Conservation (phyloP, 2,888 invertebrate species). For the Plebejus anna region DNA sequence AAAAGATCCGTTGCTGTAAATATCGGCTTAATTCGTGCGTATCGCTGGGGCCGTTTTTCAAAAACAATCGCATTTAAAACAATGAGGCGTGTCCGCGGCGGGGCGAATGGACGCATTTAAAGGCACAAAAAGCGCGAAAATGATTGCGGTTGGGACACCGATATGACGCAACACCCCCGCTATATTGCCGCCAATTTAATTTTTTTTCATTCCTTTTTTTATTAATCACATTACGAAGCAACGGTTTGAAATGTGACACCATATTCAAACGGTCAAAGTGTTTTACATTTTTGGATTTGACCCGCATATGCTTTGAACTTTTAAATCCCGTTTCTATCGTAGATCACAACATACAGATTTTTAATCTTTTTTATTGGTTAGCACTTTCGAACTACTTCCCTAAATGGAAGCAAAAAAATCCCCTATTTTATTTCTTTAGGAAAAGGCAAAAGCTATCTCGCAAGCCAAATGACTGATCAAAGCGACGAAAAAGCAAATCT, state of each 20-base stretch:
- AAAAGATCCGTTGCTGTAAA: slow-evolving; percentile 48
- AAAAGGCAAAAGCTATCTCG: slow-evolving; percentile 5
- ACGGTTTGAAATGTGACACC: not conserved
- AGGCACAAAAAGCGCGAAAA: slow-evolving; percentile 37
- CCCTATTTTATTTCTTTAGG: not conserved
- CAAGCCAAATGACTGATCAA: slow-evolving; percentile 17
- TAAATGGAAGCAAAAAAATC: not conserved
- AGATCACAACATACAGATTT: not conserved
- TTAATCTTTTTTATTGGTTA: not conserved
- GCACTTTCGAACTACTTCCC: not conserved
- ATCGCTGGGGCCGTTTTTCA: slow-evolving; percentile 56
- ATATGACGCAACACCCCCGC: not conserved
- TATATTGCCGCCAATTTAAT: not conserved
- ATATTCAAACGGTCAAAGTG: not conserved
- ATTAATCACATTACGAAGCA: not conserved
- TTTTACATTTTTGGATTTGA: not conserved
- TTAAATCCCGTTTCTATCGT: not conserved
- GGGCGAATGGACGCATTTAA: slow-evolving; percentile 45
- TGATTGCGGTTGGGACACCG: slow-evolving; percentile 34
- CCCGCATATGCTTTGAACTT: not conserved
- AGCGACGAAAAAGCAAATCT: slow-evolving; percentile 19
- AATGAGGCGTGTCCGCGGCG: slow-evolving; percentile 57
- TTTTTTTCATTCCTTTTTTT: not conserved
- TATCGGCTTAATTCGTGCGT: slow-evolving; percentile 53
- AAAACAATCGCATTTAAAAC: slow-evolving; percentile 64